phyloP scores from a whole-genome alignment of 2,797 vertebrate species.

The Mormyrus hasselquistii region DNA sequence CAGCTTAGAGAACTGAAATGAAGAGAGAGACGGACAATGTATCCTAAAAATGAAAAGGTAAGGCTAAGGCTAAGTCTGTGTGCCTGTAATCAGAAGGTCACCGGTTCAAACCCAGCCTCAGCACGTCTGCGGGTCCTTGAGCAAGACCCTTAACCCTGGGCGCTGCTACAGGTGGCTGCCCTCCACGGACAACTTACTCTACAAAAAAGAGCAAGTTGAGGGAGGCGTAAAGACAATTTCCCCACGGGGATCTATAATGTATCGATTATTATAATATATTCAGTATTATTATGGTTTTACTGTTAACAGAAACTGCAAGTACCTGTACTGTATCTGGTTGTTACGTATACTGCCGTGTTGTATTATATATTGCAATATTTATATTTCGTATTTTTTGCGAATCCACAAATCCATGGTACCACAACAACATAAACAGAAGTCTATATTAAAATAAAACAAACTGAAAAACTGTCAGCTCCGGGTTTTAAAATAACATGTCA shows the following conservation, averaged over 20 bases:
- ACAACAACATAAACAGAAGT: neutral
- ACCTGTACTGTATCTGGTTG: neutral
- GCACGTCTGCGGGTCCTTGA: too few relatives aligned
- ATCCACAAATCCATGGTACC: neutral
- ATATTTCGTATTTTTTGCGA: neutral
- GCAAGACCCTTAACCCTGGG: too few relatives aligned
- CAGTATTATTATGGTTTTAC: neutral
- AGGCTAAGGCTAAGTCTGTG: too few relatives aligned
- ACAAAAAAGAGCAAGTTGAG: neutral
- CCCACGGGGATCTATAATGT: neutral
- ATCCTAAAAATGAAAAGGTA: neutral
- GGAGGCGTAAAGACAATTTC: neutral
- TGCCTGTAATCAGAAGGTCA: neutral
- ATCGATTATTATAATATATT: neutral
- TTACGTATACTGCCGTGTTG: neutral
- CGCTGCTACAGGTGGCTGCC: too few relatives aligned
- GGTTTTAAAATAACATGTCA: neutral
- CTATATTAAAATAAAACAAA: neutral
- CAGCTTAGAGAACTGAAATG: neutral
- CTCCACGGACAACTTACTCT: neutral
- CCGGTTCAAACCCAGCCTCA: too few relatives aligned
- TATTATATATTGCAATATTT: neutral
- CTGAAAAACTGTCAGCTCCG: neutral
- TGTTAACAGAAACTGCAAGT: neutral
- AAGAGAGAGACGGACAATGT: neutral